Base-by-base conservation (phyloP, 1,140 invertebrate genomes). In the Mizuhopecten yessoensis region DNA sequence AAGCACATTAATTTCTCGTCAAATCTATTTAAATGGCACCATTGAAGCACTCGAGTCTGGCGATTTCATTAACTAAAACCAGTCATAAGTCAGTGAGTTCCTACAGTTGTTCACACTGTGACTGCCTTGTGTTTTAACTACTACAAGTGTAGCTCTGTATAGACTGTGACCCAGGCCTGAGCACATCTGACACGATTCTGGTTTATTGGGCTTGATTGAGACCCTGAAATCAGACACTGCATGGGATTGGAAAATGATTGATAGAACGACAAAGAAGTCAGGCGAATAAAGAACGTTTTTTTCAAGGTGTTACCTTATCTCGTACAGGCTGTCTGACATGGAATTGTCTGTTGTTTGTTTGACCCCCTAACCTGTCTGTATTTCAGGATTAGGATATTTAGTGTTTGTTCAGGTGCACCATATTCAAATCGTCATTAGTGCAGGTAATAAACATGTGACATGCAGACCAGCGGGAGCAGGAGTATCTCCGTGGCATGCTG, bases 21-120 rank as follows among this genome's bases (percentile, higher is more conserved):
- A 75, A 75, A 75, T 75, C 5, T 75, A 75, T 75, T 75, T 75
- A 75, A 75, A 75, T 75, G 57, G 57, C 57, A 75, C 5, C 57
- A 29, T 75, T 75, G 57, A n/a, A 75, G 57, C 57, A 75, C 9
- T 29, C 57, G 17, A 29, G 57, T 75, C 57, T 75, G 29, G 5
- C n/a, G 57, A n/a, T 75, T 75, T 75, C 57, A 75, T 75, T 75
- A 75, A 75, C 57, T 75, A 75, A 75, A 75, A 75, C n/a, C 57
- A 75, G 57, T 75, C 57, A 75, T 75, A 75, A 75, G 15, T 75
- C 57, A 75, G n/a, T 75, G 57, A n/a, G 57, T 75, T 17, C 23
- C 57, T 75, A 75, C 57, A 75, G 57, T 75, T 75, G 57, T n/a
- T 75, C 57, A 75, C n/a, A 75, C 5, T 75, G 36, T 39, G 36